Evolutionary conservation across 2,113 vertebrate species (phyloP), one percentile per base, ranked within the genome.

Genomic region (Gavialis gangeticus): DNA sequence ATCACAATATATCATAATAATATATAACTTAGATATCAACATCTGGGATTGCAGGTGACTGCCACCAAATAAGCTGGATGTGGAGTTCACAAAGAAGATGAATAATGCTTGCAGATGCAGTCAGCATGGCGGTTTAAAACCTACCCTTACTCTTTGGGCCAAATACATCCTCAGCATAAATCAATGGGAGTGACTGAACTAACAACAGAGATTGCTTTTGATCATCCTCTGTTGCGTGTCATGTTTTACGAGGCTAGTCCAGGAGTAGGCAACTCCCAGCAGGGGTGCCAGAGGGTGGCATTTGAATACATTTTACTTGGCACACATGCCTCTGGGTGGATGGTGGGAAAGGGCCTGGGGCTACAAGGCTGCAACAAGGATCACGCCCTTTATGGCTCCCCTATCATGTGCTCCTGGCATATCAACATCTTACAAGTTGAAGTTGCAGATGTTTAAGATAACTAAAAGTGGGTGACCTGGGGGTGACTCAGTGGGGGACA

Each of bases 11-110:
- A 94, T 94, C 75, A 75, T 75, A 87, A 90, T 92, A 94, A 91
- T 58, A 27, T 24, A 64, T 15, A 57, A 69, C 76, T 92, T 91
- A 75, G 87, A 93, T 64, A 87, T 63, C 55, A 27, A 17, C 87
- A 55, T 87, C 77, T 87, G 90, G 46, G 71, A 87, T 84, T 87
- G 87, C 66, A 87, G 82, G 87, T 91, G 79, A 94, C 79, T 94
- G 69, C 28, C 79, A 28, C 64, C 79, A 17, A 60, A 37, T 54
- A 69, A 69, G 78, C 87, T 85, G 57, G 78, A 94, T 94, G 79
- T 34, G 12, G 11, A 17, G 22, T 85, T 93, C 87, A 75, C 64
- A 91, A 34, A 37, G 67, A 34, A 64, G 57, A 69, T 58, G 18
- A 92, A 93, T 84, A 82, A 80, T 3, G 10, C 77, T 34, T 54